Base-by-base conservation (phyloP, 1,140 invertebrate genomes). In the Periplaneta americana region DNA sequence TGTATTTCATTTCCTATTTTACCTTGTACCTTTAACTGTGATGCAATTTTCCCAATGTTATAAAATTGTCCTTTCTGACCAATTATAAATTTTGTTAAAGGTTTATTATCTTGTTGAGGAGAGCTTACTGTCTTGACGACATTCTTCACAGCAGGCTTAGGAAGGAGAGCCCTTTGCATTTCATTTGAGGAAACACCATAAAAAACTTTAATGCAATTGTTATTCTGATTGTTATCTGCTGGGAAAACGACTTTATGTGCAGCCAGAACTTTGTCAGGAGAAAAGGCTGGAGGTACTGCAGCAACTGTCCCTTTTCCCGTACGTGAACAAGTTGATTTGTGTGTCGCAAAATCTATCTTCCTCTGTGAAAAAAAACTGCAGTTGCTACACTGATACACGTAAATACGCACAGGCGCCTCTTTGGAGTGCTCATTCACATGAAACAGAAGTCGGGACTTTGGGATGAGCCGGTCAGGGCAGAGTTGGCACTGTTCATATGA, bases 401-500 rank as follows among this genome's bases (percentile, higher is more conserved):
- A 82, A 2, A 79, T 28, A 15, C 77, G 34, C 17, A 37, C 33
- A 75, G 39, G 66, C 6, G 22, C 15, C 11, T 79, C 66, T 18
- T 34, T 48, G 17, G 39, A 34, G 78, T 82, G 81, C 31, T 78
- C 48, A 74, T 48, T 78, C 17, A 82, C 34, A 36, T 82, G 81
- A 35, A 77, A 48, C 35, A 82, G 77, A 18, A 82, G 33, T 1
- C 39, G 76, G n/a, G 57, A n/a, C 66, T 82, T 82, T 22, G 81
- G 75, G 22, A 82, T 75, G 22, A 82, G 17, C 34, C 34, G 32
- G 31, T 82, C 22, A 36, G 81, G 81, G n/a, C 81, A 82, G 28
- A 82, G 32, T 34, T 79, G 77, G 35, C 81, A 82, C 37, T 79
- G 81, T 34, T 82, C 37, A 74, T 78, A 82, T 32, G 77, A 34